A percentile compares a stretch with the other conserved stretches of the same genome.
These are phyloP conservation scores for Coregonus suidteri DNA, from an alignment of 2,797 vertebrate species.

Conservation along the genomic window DNA sequence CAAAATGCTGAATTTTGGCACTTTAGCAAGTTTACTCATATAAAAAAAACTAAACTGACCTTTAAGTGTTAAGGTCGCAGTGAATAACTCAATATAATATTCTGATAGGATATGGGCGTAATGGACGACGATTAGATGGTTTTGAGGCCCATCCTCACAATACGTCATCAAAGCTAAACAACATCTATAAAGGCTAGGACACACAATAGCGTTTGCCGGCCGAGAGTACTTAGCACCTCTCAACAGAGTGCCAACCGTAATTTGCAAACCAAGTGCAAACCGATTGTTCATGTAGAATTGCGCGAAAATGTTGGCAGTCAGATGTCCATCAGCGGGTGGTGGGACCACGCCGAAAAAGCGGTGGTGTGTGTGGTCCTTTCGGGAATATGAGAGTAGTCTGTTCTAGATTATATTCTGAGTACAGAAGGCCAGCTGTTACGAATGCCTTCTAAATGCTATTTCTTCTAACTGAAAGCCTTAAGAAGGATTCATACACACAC, in stretches of 20 bases:
- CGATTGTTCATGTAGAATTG: too few species aligned
- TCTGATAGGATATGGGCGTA: background rate
- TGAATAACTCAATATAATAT: background rate
- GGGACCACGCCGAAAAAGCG: background rate
- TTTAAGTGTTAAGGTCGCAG: background rate
- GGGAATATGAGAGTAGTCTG: background rate
- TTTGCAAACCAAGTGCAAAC: too few species aligned
- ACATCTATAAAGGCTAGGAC: background rate
- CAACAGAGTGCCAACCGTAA: too few species aligned
- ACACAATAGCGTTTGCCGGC: too few species aligned
- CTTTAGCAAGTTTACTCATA: background rate
- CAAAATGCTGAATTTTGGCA: too few species aligned
- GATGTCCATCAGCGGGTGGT: background rate
- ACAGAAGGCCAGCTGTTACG: background rate
- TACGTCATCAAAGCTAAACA: background rate
- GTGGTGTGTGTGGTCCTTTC: too few species aligned
- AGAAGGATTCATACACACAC: background rate
- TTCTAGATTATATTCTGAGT: background rate
- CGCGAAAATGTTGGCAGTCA: too few species aligned
- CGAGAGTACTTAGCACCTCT: too few species aligned
- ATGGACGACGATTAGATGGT: background rate
- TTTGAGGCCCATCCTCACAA: background rate
- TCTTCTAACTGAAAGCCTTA: background rate
- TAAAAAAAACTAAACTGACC: background rate
- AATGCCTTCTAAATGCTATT: conserved; percentile 2